Evolutionary conservation across 2,888 invertebrate species (phyloP), one percentile per base, ranked within the genome.

Genomic region (Idaea biselata): DNA sequence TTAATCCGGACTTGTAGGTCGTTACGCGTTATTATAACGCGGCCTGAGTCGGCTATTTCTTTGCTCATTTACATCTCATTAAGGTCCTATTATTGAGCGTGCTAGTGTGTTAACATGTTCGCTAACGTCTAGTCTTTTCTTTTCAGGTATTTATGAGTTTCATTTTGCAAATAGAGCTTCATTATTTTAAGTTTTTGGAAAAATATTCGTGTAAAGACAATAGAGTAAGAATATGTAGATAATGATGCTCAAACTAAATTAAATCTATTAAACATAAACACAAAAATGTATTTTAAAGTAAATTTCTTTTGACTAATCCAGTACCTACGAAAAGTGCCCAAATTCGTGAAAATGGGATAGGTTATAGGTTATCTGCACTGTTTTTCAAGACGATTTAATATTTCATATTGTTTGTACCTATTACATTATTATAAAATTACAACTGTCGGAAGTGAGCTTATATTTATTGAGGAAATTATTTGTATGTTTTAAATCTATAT

Each of bases 41-140:
- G 87, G 82, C 77, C 82, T 80, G 84, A 86, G 88, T 82, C 82
- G 87, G 86, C 86, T 89, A 87, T 88, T 89, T 86, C 91, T 91
- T 84, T 83, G 88, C 91, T 93, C 93, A 93, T 93, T 93, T 93
- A 92, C 93, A 93, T 93, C 91, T 92, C 92, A 91, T 93, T 93
- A 92, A 82, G 85, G 84, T 75, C 79, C 90, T 91, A 90, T 91
- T 90, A 91, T 91, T 87, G 86, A 87, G 84, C 77, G 79, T 75
- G 79, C 76, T 73, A 77, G 58, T 56, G 18, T 17, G 18, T 56
- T 56, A 17, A 18, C 56, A 56, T 56, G 14, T 18, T 18, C 14
- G 56, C 56, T 11, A 44, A 44, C 44, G 44, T 44, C 44, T 44
- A 44, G 44, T 44, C 44, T 44, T 7, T 44, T 44, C 44, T 44